Evolutionary conservation across 2,113 vertebrate genomes (phyloP), one percentile per base, ranked within the genome.

Genomic region (Heloderma charlesbogerti): DNA sequence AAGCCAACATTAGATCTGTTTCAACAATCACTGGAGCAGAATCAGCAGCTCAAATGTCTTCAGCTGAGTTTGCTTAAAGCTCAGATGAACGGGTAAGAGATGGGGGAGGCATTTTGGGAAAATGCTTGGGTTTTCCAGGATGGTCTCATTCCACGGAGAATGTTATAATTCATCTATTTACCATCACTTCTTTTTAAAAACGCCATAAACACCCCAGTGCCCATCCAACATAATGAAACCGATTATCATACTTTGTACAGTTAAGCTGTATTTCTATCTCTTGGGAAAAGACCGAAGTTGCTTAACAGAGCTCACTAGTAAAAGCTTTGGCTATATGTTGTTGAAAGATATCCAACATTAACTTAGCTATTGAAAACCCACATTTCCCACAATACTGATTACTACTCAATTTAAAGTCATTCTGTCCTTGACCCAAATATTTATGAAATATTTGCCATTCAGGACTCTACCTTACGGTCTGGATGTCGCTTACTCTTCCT

Each of bases 401-500:
- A 86, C 86, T 37, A 2, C 1, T 69, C 25, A n/a, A 37, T 3
- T 80, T 67, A 91, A 94, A 85, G 89, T 37, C 13, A 88, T 29
- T 84, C 16, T 93, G 88, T 84, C 91, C 91, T 93, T 63, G 81
- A 94, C 90, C 88, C 9, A 92, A 69, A 82, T 43, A 90, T 75
- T 90, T 81, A 86, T 37, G 87, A 87, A 90, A 81, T 86, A 37
- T 71, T 86, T 86, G 71, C 9, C 66, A 79, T 90, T 91, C 10
- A 87, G 89, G 89, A 93, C 91, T 45, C 54, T 93, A 71, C 31
- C 66, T 13, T 45, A n/a, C 84, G 89, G 92, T 96, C 90, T 91
- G 95, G 94, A 95, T 95, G 92, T 69, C 91, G 80, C 79, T 95
- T 84, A 84, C 89, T 96, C 96, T 94, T 95, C 91, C 16, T 92